These are phyloP conservation scores for Dromococcyx pavoninus DNA, from an alignment of 2,797 vertebrate genomes.

Conservation along the genomic window DNA sequence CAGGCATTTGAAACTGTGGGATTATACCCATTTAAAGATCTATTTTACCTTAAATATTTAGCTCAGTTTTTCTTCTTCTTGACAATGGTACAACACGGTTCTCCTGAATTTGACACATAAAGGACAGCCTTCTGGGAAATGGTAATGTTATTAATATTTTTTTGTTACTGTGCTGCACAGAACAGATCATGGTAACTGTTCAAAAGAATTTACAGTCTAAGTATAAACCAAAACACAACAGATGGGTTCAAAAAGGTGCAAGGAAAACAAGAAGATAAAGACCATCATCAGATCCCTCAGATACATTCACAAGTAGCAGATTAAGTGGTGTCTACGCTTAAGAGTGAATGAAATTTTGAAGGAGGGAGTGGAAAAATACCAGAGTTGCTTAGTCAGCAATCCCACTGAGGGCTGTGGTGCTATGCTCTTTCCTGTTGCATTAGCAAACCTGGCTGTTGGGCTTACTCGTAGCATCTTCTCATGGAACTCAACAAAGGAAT, in stretches of 20 bases:
- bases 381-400: background rate
- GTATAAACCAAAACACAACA: background rate
- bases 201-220: background rate
- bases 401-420: background rate
- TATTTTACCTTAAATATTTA: background rate
- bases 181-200: background rate
- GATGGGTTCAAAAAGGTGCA: background rate
- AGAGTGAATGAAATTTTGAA: background rate
- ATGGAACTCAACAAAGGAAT: background rate
- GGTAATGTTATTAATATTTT: background rate
- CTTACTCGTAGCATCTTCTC: background rate
- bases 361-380: background rate
- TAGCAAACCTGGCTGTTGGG: background rate
- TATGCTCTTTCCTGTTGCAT: background rate
- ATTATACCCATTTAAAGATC: background rate
- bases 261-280: background rate
- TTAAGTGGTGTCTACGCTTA: background rate
- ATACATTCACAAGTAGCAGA: background rate
- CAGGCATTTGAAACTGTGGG: background rate
- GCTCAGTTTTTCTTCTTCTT: background rate
- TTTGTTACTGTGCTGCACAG: background rate
- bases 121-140: background rate
- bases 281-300: background rate
- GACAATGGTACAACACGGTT: background rate
- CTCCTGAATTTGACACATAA: background rate